Conservation (phyloP, 2,888 invertebrate species). For the Yponomeuta plumbellus region DNA sequence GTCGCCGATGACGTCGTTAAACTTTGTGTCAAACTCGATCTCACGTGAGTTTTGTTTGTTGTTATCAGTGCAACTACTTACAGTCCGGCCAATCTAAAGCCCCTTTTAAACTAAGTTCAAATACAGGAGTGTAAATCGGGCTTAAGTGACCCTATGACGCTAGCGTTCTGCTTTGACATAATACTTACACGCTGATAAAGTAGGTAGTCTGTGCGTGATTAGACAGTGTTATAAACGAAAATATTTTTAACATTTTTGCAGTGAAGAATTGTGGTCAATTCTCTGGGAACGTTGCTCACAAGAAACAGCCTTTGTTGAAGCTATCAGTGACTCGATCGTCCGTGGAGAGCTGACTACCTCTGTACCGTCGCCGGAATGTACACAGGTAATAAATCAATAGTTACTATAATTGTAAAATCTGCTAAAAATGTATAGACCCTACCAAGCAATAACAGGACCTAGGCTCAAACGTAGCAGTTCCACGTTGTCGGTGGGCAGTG, state of each 20-base stretch:
- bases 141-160: no score
- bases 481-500: slow-evolving; percentile 59
- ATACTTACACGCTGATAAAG: no score
- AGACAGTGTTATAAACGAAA: neutral
- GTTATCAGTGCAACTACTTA: no score
- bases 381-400: slow-evolving; percentile 33
- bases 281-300: slow-evolving; percentile 68
- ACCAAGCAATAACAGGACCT: no score
- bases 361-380: slow-evolving; percentile 74
- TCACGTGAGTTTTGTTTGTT: slow-evolving; percentile 40
- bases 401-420: no score
- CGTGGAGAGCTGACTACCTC: slow-evolving; percentile 76
- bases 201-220: no score
- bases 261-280: slow-evolving; percentile 58
- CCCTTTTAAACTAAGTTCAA: no score
- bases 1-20: slow-evolving; percentile 56
- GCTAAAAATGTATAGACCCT: no score
- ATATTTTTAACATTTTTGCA: slow-evolving; percentile 26
- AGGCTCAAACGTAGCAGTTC: no score
- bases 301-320: slow-evolving; percentile 77
- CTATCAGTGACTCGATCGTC: slow-evolving; percentile 80
- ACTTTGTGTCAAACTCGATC: slow-evolving; percentile 54
- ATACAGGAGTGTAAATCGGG: no score
- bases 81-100: no score
- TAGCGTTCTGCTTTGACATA: no score